Evolutionary conservation across 1,140 invertebrate species (phyloP).

Genomic region (Philotrypesis tridentata): DNA sequence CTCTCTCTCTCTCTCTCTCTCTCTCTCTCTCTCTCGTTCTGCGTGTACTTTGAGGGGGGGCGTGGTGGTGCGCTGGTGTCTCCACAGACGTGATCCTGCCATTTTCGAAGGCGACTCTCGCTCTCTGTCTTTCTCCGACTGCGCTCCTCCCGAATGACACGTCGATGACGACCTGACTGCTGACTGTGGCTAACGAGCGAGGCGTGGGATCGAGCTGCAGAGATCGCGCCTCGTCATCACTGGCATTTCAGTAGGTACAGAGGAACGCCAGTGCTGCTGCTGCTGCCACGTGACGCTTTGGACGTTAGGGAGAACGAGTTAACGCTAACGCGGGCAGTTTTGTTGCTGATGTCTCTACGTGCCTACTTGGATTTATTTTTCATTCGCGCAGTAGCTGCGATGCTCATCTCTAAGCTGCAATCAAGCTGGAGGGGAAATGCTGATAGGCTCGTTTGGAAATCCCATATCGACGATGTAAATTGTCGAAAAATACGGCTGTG

Average conservation of each 20-base stretch:
- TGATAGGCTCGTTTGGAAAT: too few species aligned
- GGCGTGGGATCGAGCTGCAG: conserved; percentile 68
- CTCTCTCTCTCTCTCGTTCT: neutral
- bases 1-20: neutral
- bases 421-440: neutral
- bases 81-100: conserved; percentile 59
- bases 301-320: conserved; percentile 21
- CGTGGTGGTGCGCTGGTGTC: conserved; percentile 52
- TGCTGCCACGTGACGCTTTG: conserved; percentile 23
- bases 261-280: conserved; percentile 18
- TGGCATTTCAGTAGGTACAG: conserved; percentile 54
- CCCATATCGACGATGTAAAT: too few species aligned
- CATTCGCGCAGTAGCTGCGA: neutral
- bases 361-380: conserved; percentile 35
- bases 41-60: conserved; percentile 57
- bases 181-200: conserved; percentile 73
- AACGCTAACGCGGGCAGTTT: conserved; percentile 32
- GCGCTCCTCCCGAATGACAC: conserved; percentile 67
- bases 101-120: conserved; percentile 52
- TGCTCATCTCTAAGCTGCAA: neutral
- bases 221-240: conserved; percentile 73
- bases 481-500: conserved; percentile 54
- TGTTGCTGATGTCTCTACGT: conserved; percentile 26
- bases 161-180: conserved; percentile 73
- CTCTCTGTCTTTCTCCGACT: neutral